These are phyloP conservation scores for Pachydiplax longipennis DNA, from an alignment of 2,888 invertebrate genomes.

Conservation along the genomic window DNA sequence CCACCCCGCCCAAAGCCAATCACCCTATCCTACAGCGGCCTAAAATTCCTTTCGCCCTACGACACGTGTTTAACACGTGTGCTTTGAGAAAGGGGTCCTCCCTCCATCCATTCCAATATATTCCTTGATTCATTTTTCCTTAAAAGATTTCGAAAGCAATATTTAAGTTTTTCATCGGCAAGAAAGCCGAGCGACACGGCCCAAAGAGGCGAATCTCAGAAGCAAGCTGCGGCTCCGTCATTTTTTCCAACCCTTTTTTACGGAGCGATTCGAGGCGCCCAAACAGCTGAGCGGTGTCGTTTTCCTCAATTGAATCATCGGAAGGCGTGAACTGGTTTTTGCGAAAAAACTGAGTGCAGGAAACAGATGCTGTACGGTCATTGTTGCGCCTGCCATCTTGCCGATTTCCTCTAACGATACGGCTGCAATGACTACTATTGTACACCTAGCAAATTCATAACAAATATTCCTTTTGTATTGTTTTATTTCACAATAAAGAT, in stretches of 20 bases:
- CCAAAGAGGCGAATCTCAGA: not conserved
- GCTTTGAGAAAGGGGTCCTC: not conserved
- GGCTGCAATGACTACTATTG: not conserved
- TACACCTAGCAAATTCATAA: not conserved
- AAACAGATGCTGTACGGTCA: not conserved
- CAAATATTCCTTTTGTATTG: not conserved
- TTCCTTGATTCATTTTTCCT: not conserved
- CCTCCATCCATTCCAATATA: not conserved
- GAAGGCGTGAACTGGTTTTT: not conserved
- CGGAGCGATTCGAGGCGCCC: not conserved
- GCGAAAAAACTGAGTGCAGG: not conserved
- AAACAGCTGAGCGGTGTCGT: constrained; percentile 36
- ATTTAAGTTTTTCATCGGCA: not conserved
- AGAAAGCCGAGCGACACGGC: not conserved
- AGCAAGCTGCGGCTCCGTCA: not conserved
- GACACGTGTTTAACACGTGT: constrained; percentile 38
- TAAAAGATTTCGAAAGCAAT: not conserved
- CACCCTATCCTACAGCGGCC: not conserved
- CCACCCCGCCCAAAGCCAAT: not conserved
- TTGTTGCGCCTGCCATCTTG: not conserved
- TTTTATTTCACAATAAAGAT: not conserved
- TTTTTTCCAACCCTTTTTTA: not conserved
- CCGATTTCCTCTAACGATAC: not conserved
- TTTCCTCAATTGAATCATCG: not conserved
- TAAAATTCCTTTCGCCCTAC: not conserved